A percentile compares a stretch with the other conserved stretches of the same genome.
Evolutionary conservation across 2,888 invertebrate genomes (phyloP).

Genomic region (Mythimna vitellina): DNA sequence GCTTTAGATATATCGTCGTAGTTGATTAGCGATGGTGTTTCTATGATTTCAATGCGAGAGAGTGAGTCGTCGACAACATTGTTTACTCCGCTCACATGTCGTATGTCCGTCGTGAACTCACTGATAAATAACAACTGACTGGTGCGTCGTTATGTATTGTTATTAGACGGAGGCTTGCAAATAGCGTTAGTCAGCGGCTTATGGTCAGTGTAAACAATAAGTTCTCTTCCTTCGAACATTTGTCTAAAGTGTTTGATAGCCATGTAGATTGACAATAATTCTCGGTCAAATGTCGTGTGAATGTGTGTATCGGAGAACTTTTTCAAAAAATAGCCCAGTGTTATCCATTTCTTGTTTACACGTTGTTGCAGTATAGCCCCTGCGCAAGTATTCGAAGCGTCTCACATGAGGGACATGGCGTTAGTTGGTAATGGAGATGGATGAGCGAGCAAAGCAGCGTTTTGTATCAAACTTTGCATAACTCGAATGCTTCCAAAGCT

Average conservation of each 20-base stretch:
- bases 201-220: too few relatives aligned
- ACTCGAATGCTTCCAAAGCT: not conserved
- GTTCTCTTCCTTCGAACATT: too few relatives aligned
- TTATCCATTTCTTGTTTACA: slow-evolving; percentile 6
- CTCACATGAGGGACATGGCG: not conserved
- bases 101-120: not conserved
- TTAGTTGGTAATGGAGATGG: slow-evolving; percentile 3
- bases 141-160: not conserved
- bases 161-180: not conserved
- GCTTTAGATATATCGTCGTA: too few relatives aligned
- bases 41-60: too few relatives aligned
- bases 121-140: not conserved
- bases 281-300: slow-evolving; percentile 11
- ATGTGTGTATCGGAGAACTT: not conserved
- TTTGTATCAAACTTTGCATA: slow-evolving; percentile 5
- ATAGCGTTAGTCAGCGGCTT: not conserved
- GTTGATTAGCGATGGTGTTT: too few relatives aligned
- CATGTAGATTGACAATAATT: slow-evolving; percentile 2
- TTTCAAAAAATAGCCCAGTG: slow-evolving; percentile 1
- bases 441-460: slow-evolving; percentile 13
- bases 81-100: not conserved
- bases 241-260: slow-evolving; percentile 13
- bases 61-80: too few relatives aligned
- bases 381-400: not conserved
- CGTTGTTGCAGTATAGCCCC: not conserved